Conservation (phyloP, 2,797 vertebrate species). For the Heterohyrax brucei region DNA sequence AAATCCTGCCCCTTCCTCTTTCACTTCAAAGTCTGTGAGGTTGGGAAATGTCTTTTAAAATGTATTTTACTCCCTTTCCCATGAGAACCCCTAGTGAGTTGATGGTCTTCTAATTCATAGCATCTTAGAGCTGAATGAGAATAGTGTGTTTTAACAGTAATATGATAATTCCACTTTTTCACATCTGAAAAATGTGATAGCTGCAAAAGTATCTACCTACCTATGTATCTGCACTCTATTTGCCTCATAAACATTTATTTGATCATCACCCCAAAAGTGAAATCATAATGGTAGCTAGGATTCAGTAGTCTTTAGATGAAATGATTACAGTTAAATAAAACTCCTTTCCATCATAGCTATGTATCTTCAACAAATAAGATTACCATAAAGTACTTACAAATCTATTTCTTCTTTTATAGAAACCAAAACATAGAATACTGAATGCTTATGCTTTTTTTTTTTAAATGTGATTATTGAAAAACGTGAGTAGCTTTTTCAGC, state of each 20-base stretch:
- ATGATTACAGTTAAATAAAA: background rate
- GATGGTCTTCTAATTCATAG: background rate
- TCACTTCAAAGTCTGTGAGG: conserved; percentile 40
- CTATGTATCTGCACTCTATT: background rate
- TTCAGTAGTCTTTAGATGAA: background rate
- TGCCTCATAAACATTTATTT: conserved; percentile 24
- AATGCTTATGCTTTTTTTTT: conserved; percentile 1
- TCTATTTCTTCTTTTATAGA: conserved; percentile 41
- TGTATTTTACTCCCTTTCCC: background rate
- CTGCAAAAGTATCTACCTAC: background rate
- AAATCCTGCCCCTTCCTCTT: background rate
- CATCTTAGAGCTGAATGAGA: background rate
- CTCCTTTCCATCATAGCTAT: background rate
- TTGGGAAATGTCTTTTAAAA: conserved; percentile 47
- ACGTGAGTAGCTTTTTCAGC: conserved; percentile 34
- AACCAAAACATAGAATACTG: conserved; percentile 24
- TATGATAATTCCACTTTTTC: conserved; percentile 33
- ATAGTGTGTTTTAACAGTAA: conserved; percentile 53
- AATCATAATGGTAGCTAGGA: conserved; percentile 24
- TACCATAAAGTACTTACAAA: background rate
- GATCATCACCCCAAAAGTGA: background rate
- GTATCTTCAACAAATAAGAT: background rate
- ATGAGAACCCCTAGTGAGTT: background rate
- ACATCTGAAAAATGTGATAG: conserved; percentile 53
- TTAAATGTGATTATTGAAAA: conserved; percentile 55